phyloP scores from a whole-genome alignment of 2,888 invertebrate genomes.

The Panzeria rudis region DNA sequence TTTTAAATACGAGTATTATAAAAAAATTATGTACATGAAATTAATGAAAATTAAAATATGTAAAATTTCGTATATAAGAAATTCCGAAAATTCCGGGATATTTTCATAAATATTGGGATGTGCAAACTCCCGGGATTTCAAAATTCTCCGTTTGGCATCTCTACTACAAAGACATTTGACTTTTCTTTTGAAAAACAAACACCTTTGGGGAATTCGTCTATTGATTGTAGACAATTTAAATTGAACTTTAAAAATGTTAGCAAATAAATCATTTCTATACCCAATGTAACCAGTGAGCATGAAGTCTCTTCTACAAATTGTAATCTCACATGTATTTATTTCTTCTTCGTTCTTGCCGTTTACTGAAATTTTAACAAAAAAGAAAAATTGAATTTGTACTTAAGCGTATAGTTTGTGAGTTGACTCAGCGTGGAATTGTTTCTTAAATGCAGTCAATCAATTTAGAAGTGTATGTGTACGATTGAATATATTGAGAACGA shows the following conservation, averaged over 20 bases:
- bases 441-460: conserved; percentile 29
- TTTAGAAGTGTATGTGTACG: not conserved
- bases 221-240: not conserved
- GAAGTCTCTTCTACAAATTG: not conserved
- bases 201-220: not conserved
- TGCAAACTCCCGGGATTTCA: too few relatives aligned
- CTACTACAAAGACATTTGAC: too few relatives aligned
- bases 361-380: not conserved
- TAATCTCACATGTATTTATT: not conserved
- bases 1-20: too few relatives aligned
- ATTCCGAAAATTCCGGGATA: too few relatives aligned
- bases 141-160: too few relatives aligned
- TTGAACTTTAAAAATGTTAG: not conserved
- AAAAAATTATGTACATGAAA: too few relatives aligned
- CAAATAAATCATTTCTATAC: conserved; percentile 1
- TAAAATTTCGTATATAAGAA: too few relatives aligned
- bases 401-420: not conserved
- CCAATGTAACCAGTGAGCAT: not conserved
- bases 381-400: not conserved
- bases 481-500: conserved; percentile 7
- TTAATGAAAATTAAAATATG: too few relatives aligned
- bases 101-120: too few relatives aligned
- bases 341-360: not conserved
- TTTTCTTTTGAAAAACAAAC: not conserved
- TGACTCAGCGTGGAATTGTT: conserved; percentile 4